Percentiles rank a stretch among this genome's conserved stretches.
Conservation (phyloP, 2,888 invertebrate genomes). For the Dasysyrphus tricinctus region DNA sequence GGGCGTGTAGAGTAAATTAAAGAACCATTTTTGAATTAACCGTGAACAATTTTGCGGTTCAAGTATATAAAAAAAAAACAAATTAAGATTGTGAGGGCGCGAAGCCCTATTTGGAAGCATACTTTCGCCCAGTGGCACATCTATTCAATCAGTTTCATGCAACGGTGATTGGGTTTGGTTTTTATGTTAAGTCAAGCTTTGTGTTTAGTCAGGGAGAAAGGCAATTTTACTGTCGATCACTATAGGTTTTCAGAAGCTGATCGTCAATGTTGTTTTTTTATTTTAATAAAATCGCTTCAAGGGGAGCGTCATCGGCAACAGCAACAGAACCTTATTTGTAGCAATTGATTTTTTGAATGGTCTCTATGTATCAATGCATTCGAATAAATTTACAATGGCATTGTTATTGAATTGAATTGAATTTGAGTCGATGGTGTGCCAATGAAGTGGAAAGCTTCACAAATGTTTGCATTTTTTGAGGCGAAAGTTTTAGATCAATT, state of each 20-base stretch:
- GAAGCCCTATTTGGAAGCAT: conserved; percentile 14
- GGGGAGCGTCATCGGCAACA: conserved; percentile 39
- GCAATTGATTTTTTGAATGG: conserved; percentile 38
- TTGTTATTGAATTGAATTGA: background rate
- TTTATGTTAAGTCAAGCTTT: background rate
- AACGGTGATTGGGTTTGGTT: conserved; percentile 15
- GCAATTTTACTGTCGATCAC: conserved; percentile 18
- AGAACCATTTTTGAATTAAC: conserved; percentile 59
- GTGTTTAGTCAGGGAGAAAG: conserved; percentile 19
- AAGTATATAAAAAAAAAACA: background rate
- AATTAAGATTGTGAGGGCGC: conserved; percentile 2
- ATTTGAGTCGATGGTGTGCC: background rate
- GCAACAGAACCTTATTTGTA: conserved; percentile 48
- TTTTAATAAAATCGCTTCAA: background rate
- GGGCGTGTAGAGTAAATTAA: conserved; percentile 39
- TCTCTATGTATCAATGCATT: conserved; percentile 25
- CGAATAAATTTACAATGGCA: conserved; percentile 46
- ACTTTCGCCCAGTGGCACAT: conserved; percentile 27
- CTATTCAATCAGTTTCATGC: conserved; percentile 18
- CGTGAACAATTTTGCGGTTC: conserved; percentile 62
- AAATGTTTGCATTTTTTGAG: background rate
- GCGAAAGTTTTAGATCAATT: background rate
- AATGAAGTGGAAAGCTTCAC: conserved; percentile 13
- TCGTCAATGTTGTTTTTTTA: background rate
- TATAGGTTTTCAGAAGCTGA: conserved; percentile 11